These are phyloP conservation scores for Cactoblastis cactorum DNA, from an alignment of 2,888 invertebrate species.

Conservation along the genomic window DNA sequence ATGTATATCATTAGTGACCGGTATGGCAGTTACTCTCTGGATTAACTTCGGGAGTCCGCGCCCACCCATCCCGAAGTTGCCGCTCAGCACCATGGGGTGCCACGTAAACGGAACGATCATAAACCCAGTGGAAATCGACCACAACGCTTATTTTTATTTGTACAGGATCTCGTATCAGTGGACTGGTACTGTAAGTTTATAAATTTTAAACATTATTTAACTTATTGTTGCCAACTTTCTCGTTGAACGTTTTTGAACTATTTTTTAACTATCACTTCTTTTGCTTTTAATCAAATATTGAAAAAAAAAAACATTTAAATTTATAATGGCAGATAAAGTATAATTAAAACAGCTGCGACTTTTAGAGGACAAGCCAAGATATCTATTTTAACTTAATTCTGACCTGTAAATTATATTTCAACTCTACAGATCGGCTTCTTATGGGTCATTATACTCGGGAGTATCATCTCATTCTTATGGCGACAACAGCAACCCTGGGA, in stretches of 20 bases:
- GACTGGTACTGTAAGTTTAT: slow-evolving; percentile 76
- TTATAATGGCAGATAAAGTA: neutral
- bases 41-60: slow-evolving; percentile 91
- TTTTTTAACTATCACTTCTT: no score
- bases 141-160: slow-evolving; percentile 79
- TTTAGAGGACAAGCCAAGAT: neutral
- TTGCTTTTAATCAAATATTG: no score
- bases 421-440: slow-evolving; percentile 55
- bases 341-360: neutral
- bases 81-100: slow-evolving; percentile 81
- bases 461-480: slow-evolving; percentile 51
- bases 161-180: slow-evolving; percentile 87
- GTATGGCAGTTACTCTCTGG: slow-evolving; percentile 86
- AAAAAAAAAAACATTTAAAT: no score
- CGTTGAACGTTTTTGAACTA: no score
- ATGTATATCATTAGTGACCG: slow-evolving; percentile 80
- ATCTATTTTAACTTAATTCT: neutral
- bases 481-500: slow-evolving; percentile 63
- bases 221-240: no score
- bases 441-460: slow-evolving; percentile 60
- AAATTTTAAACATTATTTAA: neutral
- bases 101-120: slow-evolving; percentile 42
- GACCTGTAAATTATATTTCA: neutral
- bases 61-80: slow-evolving; percentile 77
- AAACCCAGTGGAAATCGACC: slow-evolving; percentile 18